Evolutionary conservation across 2,113 vertebrate species (phyloP).

Genomic region (Polyodon spathula): DNA sequence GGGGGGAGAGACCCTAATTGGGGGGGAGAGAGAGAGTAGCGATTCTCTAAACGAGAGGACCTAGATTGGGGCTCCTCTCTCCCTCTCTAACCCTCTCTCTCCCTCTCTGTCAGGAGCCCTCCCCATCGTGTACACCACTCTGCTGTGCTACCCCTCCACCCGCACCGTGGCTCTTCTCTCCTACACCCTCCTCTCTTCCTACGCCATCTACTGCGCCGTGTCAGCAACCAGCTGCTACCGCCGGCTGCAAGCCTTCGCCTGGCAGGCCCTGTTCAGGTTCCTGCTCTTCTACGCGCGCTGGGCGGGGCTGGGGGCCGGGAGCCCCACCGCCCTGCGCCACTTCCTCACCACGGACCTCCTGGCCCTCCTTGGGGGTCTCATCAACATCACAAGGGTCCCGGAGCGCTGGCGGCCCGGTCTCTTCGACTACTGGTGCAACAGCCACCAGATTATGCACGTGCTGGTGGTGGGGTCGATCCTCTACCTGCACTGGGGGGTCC

Average conservation of each 20-base stretch:
- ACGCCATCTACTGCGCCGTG: slow-evolving; percentile 70
- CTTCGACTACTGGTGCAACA: slow-evolving; percentile 88
- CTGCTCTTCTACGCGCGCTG: slow-evolving; percentile 70
- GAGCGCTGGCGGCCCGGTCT: slow-evolving; percentile 72
- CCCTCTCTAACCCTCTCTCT: too few relatives aligned
- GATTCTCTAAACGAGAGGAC: too few relatives aligned
- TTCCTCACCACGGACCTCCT: slow-evolving; percentile 76
- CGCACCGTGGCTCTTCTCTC: slow-evolving; percentile 52
- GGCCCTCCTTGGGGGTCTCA: slow-evolving; percentile 69
- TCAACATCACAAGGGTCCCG: slow-evolving; percentile 73
- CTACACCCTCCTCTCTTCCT: slow-evolving; percentile 65
- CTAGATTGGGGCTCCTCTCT: too few relatives aligned
- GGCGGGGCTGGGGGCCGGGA: slow-evolving; percentile 62
- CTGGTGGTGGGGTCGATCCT: slow-evolving; percentile 75
- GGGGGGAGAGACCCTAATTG: too few relatives aligned
- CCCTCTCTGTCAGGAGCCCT: slow-evolving; percentile 57
- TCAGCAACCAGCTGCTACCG: slow-evolving; percentile 64
- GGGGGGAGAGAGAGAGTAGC: too few relatives aligned
- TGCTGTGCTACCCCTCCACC: slow-evolving; percentile 64
- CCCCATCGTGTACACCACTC: slow-evolving; percentile 80
- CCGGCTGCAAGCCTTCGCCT: slow-evolving; percentile 67
- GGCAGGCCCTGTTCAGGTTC: slow-evolving; percentile 73
- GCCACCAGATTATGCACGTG: slow-evolving; percentile 88
- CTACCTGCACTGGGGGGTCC: slow-evolving; percentile 75
- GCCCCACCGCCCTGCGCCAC: slow-evolving; percentile 65